These are phyloP conservation scores for Meliscaeva auricollis DNA, from an alignment of 2,888 invertebrate genomes.

Conservation along the genomic window DNA sequence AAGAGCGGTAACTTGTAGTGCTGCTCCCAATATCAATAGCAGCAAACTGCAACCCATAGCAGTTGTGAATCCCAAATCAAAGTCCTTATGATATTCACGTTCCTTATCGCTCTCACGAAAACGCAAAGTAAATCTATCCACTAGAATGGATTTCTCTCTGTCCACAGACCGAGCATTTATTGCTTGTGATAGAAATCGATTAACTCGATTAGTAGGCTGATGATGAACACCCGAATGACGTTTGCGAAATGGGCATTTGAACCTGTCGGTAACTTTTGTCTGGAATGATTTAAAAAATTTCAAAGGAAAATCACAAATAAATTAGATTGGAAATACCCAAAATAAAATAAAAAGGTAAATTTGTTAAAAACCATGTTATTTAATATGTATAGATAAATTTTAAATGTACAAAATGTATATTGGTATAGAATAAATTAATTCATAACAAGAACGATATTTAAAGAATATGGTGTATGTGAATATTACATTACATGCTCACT, in stretches of 20 bases:
- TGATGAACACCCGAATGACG: conserved; percentile 94
- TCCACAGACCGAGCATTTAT: conserved; percentile 96
- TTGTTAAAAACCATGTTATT: conserved; percentile 13
- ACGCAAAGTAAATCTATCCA: conserved; percentile 92
- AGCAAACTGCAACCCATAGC: conserved; percentile 91
- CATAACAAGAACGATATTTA: conserved; percentile 26
- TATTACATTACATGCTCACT: conserved; percentile 44
- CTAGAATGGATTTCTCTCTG: conserved; percentile 94
- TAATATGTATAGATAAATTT: conserved; percentile 25
- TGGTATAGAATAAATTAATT: not conserved
- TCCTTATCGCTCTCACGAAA: conserved; percentile 95
- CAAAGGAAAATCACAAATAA: conserved; percentile 31
- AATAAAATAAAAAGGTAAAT: not conserved
- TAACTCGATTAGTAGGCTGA: conserved; percentile 95
- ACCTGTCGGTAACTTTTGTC: conserved; percentile 94
- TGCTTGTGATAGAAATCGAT: conserved; percentile 95
- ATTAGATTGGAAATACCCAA: conserved; percentile 34
- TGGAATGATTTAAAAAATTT: conserved; percentile 83
- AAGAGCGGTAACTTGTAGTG: conserved; percentile 90
- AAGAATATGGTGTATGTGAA: not conserved
- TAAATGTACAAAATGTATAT: conserved; percentile 10
- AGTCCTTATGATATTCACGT: conserved; percentile 94
- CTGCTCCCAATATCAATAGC: conserved; percentile 90
- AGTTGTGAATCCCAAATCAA: conserved; percentile 94
- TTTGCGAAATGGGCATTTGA: conserved; percentile 94